Percentiles rank a stretch among this genome's conserved stretches.
These are phyloP conservation scores for Anolis apletophallus DNA, from an alignment of 2,797 vertebrate genomes.

Conservation along the genomic window DNA sequence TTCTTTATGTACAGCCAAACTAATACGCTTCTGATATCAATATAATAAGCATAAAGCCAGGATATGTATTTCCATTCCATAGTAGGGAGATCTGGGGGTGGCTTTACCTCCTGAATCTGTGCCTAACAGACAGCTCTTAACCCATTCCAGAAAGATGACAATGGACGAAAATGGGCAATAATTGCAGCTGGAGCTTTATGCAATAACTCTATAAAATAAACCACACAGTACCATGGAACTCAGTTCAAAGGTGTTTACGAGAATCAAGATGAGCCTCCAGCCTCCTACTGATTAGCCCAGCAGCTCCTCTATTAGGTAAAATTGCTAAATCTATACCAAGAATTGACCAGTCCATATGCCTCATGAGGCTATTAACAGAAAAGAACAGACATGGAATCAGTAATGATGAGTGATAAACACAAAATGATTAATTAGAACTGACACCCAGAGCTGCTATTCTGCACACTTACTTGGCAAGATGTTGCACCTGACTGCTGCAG, in stretches of 20 bases:
- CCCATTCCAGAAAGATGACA: neutral
- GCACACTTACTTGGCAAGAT: neutral
- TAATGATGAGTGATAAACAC: conserved; percentile 30
- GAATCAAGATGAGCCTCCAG: neutral
- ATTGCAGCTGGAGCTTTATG: neutral
- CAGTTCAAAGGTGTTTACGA: neutral
- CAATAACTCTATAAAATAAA: neutral
- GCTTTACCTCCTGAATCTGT: neutral
- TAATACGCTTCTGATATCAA: no score
- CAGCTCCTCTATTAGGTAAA: conserved; percentile 22
- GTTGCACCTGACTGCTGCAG: neutral
- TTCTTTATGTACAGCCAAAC: no score
- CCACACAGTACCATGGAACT: neutral
- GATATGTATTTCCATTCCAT: neutral
- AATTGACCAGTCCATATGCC: conserved; percentile 24
- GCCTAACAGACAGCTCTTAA: neutral
- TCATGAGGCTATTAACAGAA: conserved; percentile 6
- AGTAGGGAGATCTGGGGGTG: neutral
- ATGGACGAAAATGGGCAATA: neutral
- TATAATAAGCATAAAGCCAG: neutral
- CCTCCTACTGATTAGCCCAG: conserved; percentile 12
- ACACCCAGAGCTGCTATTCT: neutral
- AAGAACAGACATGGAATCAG: conserved; percentile 20
- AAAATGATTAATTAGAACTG: conserved; percentile 16
- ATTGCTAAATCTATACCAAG: conserved; percentile 34